Conservation (phyloP, 2,888 invertebrate genomes). For the Lamproptera curius region DNA sequence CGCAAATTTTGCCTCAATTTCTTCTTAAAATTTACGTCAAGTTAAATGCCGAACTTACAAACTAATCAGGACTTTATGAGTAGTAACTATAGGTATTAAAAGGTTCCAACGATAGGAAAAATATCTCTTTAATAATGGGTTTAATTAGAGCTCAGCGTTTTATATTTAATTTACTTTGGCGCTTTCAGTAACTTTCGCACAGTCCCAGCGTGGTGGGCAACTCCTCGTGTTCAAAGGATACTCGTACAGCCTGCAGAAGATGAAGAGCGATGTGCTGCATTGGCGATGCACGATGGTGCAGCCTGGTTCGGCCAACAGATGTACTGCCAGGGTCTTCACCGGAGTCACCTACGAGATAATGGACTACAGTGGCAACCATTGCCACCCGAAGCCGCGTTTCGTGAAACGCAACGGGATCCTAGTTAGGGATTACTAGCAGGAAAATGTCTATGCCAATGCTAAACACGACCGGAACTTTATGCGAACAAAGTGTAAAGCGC, state of each 20-base stretch:
- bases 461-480: too few relatives aligned
- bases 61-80: too few relatives aligned
- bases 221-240: constrained; percentile 48
- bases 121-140: too few relatives aligned
- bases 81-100: too few relatives aligned
- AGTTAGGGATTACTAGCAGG: constrained; percentile 33
- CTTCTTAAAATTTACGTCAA: too few relatives aligned
- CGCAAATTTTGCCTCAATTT: too few relatives aligned
- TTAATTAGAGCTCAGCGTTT: too few relatives aligned
- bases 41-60: too few relatives aligned
- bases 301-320: constrained; percentile 42
- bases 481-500: too few relatives aligned
- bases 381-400: constrained; percentile 44
- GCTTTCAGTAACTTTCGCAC: constrained; percentile 46
- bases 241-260: constrained; percentile 40
- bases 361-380: constrained; percentile 34
- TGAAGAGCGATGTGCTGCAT: constrained; percentile 33
- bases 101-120: too few relatives aligned
- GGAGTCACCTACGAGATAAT: constrained; percentile 35
- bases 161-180: too few relatives aligned
- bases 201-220: constrained; percentile 49
- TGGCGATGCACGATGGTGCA: constrained; percentile 57
- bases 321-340: constrained; percentile 47
- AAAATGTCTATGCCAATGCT: too few relatives aligned
- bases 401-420: constrained; percentile 36